Percentiles rank a stretch among this genome's conserved stretches.
Evolutionary conservation across 2,113 vertebrate genomes (phyloP).

Genomic region (Origma solitaria): DNA sequence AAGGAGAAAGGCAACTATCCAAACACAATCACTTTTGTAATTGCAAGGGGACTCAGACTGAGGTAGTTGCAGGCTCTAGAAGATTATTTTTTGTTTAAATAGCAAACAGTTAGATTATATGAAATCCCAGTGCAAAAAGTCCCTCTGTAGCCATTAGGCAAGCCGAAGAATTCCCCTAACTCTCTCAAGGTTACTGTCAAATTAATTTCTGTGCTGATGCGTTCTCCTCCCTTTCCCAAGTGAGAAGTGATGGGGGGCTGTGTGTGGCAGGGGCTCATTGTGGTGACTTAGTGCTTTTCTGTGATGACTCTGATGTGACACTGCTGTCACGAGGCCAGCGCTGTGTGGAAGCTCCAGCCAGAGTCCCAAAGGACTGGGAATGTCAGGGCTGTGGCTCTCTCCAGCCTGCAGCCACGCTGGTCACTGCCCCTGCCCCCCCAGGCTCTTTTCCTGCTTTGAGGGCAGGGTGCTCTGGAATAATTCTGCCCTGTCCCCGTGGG

Average conservation of each 20-base stretch:
- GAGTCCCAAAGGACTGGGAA: background rate
- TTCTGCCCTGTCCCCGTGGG: background rate
- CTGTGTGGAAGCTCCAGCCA: background rate
- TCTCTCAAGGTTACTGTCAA: background rate
- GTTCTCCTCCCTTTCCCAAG: background rate
- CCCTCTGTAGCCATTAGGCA: background rate
- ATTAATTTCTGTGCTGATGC: background rate
- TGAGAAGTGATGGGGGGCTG: background rate
- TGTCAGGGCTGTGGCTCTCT: background rate
- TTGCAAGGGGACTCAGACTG: background rate
- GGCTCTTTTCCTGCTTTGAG: too few species aligned
- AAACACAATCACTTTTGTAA: slow-evolving; percentile 3
- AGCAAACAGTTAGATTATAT: background rate
- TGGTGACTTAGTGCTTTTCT: background rate
- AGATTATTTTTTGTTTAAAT: slow-evolving; percentile 28
- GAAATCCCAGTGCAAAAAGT: background rate
- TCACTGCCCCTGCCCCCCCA: background rate
- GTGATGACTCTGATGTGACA: background rate
- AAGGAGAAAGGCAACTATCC: slow-evolving; percentile 13
- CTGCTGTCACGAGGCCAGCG: background rate
- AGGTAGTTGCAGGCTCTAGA: background rate
- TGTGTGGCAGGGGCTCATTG: background rate
- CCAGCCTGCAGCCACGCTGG: background rate
- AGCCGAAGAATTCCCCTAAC: background rate
- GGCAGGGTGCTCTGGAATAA: background rate